These are phyloP conservation scores for Oeneis ivallda DNA, from an alignment of 2,888 invertebrate genomes.

Conservation along the genomic window DNA sequence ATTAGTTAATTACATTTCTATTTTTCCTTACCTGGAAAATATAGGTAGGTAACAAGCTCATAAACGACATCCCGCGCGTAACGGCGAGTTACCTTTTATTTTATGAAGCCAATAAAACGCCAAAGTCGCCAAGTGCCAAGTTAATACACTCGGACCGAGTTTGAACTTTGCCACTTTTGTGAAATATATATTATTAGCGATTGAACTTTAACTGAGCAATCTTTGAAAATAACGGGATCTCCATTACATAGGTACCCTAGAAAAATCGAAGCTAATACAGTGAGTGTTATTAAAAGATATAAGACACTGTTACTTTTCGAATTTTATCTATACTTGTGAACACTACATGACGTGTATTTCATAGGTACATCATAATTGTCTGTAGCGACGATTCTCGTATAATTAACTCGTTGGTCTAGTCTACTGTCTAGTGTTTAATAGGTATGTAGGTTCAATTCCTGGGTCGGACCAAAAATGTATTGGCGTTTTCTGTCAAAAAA, in stretches of 20 bases:
- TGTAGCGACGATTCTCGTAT: no score
- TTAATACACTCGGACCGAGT: constrained; percentile 36
- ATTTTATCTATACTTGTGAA: no score
- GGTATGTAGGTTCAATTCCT: no score
- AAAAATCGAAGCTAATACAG: no score
- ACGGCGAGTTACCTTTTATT: constrained; percentile 48
- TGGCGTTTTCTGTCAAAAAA: no score
- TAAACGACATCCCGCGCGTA: constrained; percentile 34
- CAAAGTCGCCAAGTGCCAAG: constrained; percentile 43
- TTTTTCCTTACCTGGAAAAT: not conserved
- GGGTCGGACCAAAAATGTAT: no score
- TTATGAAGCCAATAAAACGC: constrained; percentile 58
- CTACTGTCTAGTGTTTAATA: no score
- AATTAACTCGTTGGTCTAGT: no score
- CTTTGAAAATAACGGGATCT: not conserved
- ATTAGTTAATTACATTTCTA: not conserved
- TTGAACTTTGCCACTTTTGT: constrained; percentile 37
- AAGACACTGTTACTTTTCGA: no score
- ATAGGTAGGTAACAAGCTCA: constrained; percentile 2
- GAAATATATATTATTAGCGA: constrained; percentile 35
- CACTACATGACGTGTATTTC: no score
- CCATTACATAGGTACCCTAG: not conserved
- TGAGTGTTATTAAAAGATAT: no score
- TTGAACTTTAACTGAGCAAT: constrained; percentile 27
- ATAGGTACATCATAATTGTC: no score